Evolutionary conservation across 2,888 invertebrate genomes (phyloP).

Genomic region (Desoria tigrina): DNA sequence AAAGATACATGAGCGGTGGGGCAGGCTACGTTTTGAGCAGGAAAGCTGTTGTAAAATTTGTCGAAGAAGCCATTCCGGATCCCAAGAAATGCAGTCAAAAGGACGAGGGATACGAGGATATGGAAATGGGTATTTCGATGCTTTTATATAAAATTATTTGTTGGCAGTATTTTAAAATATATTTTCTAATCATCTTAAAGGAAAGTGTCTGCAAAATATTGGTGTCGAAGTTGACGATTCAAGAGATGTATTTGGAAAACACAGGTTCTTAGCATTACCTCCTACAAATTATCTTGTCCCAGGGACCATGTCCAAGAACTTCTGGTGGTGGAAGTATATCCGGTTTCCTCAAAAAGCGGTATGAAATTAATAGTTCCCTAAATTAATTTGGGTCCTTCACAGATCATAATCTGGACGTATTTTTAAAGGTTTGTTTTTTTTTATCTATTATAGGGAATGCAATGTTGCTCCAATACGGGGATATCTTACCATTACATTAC

Average conservation of each 20-base stretch:
- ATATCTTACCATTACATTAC: slow-evolving; percentile 90
- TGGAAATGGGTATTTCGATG: slow-evolving; percentile 72
- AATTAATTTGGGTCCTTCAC: background rate
- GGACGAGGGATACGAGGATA: slow-evolving; percentile 80
- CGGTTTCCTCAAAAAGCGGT: slow-evolving; percentile 88
- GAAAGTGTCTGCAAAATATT: slow-evolving; percentile 78
- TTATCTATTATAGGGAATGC: slow-evolving; percentile 66
- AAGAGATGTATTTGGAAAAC: slow-evolving; percentile 77
- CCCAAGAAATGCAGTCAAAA: slow-evolving; percentile 69
- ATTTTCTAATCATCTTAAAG: slow-evolving; percentile 56
- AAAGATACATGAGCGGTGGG: slow-evolving; percentile 11
- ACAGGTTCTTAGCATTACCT: slow-evolving; percentile 91
- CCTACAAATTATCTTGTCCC: slow-evolving; percentile 91
- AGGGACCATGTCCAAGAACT: slow-evolving; percentile 70
- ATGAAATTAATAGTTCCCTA: slow-evolving; percentile 50
- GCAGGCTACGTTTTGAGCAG: slow-evolving; percentile 77
- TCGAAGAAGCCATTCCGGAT: slow-evolving; percentile 68
- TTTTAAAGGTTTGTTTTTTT: background rate
- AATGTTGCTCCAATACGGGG: slow-evolving; percentile 88
- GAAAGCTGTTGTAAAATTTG: slow-evolving; percentile 75
- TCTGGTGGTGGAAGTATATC: slow-evolving; percentile 92
- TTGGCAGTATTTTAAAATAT: no score
- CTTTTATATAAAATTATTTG: no score
- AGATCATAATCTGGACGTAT: background rate
- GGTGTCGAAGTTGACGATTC: slow-evolving; percentile 85